phyloP scores from a whole-genome alignment of 2,113 vertebrate species.

The Embiotoca jacksoni region DNA sequence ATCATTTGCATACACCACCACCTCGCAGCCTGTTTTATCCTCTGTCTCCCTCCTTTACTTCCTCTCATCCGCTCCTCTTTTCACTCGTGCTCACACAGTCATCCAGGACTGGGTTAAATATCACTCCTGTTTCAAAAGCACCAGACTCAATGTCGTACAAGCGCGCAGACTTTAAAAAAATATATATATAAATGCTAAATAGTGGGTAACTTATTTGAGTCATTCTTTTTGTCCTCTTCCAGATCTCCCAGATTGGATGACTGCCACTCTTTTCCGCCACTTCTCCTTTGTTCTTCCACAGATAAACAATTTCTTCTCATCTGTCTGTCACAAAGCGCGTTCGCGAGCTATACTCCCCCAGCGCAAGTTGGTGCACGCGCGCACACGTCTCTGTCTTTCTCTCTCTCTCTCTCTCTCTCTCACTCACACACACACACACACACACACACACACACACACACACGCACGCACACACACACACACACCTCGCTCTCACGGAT shows the following conservation, averaged over 20 bases:
- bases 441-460: constrained; percentile 38
- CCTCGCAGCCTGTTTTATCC: constrained; percentile 40
- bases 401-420: neutral
- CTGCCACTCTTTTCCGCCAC: constrained; percentile 55
- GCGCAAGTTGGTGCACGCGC: constrained; percentile 3
- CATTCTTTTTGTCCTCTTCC: constrained; percentile 30
- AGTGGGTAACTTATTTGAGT: neutral
- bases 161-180: neutral
- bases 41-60: neutral
- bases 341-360: constrained; percentile 56
- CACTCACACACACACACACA: constrained; percentile 9
- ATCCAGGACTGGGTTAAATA: constrained; percentile 1
- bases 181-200: neutral
- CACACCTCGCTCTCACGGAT: constrained; percentile 79
- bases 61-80: constrained; percentile 12
- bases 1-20: constrained; percentile 85
- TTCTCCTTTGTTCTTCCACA: constrained; percentile 73
- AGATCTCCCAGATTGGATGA: constrained; percentile 35
- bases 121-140: neutral
- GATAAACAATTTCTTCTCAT: constrained; percentile 80
- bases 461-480: constrained; percentile 56
- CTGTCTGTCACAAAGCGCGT: constrained; percentile 78
- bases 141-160: neutral
- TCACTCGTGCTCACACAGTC: neutral
- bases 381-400: neutral